A percentile compares a stretch with the other conserved stretches of the same genome.
phyloP scores from a whole-genome alignment of 1,140 invertebrate genomes.

The Drosophila tropicalis region DNA sequence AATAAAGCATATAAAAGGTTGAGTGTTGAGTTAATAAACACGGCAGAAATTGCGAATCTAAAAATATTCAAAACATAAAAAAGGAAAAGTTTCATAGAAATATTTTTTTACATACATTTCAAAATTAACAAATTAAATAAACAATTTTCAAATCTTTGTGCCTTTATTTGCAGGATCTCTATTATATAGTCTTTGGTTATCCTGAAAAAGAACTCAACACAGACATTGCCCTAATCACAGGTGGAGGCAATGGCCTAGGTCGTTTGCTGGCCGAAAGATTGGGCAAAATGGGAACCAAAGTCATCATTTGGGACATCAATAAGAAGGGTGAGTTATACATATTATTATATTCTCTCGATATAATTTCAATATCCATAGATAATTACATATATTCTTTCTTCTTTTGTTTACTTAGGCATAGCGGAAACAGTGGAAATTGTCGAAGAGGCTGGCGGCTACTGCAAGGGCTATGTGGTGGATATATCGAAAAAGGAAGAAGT shows the following conservation, averaged over 20 bases:
- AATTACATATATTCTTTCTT: conserved; percentile 26
- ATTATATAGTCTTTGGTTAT: conserved; percentile 84
- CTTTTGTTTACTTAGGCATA: conserved; percentile 85
- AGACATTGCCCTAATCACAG: conserved; percentile 93
- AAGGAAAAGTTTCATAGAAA: too few species aligned
- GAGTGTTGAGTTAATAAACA: too few species aligned
- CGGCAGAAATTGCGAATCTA: too few species aligned
- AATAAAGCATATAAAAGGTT: too few species aligned
- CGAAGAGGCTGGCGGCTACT: conserved; percentile 87
- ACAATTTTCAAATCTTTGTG: conserved; percentile 25
- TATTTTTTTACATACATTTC: too few species aligned
- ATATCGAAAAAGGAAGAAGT: conserved; percentile 91
- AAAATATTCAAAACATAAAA: too few species aligned
- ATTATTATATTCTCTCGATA: background rate
- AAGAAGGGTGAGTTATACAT: conserved; percentile 86
- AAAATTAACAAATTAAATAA: too few species aligned
- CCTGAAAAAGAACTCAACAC: conserved; percentile 87
- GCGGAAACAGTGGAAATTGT: conserved; percentile 91
- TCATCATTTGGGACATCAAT: conserved; percentile 97
- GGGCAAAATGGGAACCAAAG: conserved; percentile 89
- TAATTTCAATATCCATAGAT: conserved; percentile 2
- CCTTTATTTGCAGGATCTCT: conserved; percentile 82
- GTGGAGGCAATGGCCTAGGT: conserved; percentile 95
- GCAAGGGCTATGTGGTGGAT: conserved; percentile 91
- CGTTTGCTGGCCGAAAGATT: conserved; percentile 91